These are phyloP conservation scores for Nasonia vitripennis DNA, from an alignment of 1,140 invertebrate species.

Conservation along the genomic window DNA sequence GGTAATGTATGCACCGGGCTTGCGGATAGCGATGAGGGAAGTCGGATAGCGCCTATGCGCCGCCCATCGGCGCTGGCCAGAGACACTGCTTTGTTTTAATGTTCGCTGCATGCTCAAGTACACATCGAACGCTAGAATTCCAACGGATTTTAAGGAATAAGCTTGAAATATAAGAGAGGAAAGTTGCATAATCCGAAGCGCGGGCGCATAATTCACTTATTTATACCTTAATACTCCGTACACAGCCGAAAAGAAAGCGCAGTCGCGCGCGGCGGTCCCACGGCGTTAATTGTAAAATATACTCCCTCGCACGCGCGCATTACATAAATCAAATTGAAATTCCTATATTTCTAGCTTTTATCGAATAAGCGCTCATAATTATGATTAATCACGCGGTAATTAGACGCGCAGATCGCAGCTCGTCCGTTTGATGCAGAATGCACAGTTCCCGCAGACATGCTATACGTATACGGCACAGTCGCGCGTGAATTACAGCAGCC, in stretches of 20 bases:
- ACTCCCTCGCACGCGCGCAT: background rate
- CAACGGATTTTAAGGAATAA: too few relatives aligned
- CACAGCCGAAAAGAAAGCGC: slow-evolving; percentile 3
- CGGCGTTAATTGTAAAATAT: slow-evolving; percentile 34
- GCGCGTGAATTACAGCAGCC: too few relatives aligned
- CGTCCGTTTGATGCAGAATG: background rate
- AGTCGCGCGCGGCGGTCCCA: background rate
- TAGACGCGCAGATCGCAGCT: background rate
- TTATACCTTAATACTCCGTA: background rate
- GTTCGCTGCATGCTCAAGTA: too few relatives aligned
- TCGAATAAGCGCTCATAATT: slow-evolving; percentile 41
- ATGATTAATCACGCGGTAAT: slow-evolving; percentile 49
- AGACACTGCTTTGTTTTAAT: too few relatives aligned
- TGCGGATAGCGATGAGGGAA: too few relatives aligned
- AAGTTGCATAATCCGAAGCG: background rate
- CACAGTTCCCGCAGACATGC: background rate
- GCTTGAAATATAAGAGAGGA: too few relatives aligned
- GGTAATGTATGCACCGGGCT: too few relatives aligned
- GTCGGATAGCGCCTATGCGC: too few relatives aligned
- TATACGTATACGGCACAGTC: background rate
- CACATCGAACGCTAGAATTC: too few relatives aligned
- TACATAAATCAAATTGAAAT: slow-evolving; percentile 43
- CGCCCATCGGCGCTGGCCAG: too few relatives aligned
- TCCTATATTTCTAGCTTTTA: background rate
- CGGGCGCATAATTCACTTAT: background rate